Conservation (phyloP, 2,113 vertebrate genomes). For the Oreochromis aureus region DNA sequence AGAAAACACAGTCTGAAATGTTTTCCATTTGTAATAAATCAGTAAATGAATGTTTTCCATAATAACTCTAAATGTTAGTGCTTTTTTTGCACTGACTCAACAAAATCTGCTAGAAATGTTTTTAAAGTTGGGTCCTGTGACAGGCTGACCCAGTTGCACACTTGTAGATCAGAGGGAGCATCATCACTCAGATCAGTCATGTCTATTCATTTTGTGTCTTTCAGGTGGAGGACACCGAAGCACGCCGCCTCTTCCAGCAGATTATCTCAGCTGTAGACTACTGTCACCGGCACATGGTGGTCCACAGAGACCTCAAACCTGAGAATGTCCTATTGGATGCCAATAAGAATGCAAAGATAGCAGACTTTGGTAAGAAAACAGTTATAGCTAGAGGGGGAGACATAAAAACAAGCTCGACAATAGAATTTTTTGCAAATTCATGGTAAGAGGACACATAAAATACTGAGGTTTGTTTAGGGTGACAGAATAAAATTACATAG, state of each 20-base stretch:
- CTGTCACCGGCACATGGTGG: constrained; percentile 98
- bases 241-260: constrained; percentile 95
- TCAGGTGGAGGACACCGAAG: constrained; percentile 92
- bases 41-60: not conserved
- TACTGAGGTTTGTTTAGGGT: not conserved
- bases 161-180: not conserved
- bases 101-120: not conserved
- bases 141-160: no score
- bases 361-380: constrained; percentile 85
- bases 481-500: not conserved
- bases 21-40: not conserved
- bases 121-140: not conserved
- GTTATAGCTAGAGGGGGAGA: not conserved
- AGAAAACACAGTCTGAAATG: not conserved
- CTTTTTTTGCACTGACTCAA: not conserved
- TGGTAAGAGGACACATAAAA: not conserved
- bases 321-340: constrained; percentile 96
- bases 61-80: not conserved
- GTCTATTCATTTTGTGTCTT: not conserved
- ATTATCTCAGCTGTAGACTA: constrained; percentile 98
- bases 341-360: constrained; percentile 97
- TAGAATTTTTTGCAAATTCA: not conserved
- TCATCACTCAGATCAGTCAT: not conserved
- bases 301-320: constrained; percentile 96
- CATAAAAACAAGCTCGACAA: not conserved